Conservation (phyloP, 2,888 invertebrate genomes). For the Sturmia bella region DNA sequence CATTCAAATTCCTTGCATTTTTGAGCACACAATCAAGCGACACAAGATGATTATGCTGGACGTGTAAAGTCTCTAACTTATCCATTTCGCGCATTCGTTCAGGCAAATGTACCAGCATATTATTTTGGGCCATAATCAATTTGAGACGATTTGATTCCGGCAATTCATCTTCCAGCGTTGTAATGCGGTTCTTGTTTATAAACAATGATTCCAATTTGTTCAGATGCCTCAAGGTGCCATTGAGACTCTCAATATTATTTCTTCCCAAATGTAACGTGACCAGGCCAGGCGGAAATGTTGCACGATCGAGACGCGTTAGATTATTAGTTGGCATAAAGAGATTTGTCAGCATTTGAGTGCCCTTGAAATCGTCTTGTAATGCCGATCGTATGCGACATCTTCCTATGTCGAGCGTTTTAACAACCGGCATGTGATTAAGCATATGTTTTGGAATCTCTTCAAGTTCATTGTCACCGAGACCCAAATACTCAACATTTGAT, state of each 20-base stretch:
- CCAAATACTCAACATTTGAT: conserved; percentile 88
- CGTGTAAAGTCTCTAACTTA: conserved; percentile 87
- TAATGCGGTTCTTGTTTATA: conserved; percentile 89
- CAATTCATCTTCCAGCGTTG: conserved; percentile 88
- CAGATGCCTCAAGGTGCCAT: conserved; percentile 89
- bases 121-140: conserved; percentile 88
- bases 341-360: conserved; percentile 86
- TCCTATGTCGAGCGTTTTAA: conserved; percentile 91
- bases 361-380: conserved; percentile 89
- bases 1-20: conserved; percentile 86
- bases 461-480: conserved; percentile 90
- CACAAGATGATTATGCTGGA: conserved; percentile 88
- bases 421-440: conserved; percentile 88
- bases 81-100: conserved; percentile 87
- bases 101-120: conserved; percentile 87
- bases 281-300: conserved; percentile 87
- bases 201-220: conserved; percentile 89
- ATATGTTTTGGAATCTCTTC: conserved; percentile 89
- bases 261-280: conserved; percentile 88
- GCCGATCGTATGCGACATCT: conserved; percentile 90
- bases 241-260: conserved; percentile 88
- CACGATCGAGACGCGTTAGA: conserved; percentile 87
- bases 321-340: conserved; percentile 89
- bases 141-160: conserved; percentile 86
- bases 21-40: conserved; percentile 88